phyloP scores from a whole-genome alignment of 2,888 invertebrate species.

The Erpobdella octoculata region DNA sequence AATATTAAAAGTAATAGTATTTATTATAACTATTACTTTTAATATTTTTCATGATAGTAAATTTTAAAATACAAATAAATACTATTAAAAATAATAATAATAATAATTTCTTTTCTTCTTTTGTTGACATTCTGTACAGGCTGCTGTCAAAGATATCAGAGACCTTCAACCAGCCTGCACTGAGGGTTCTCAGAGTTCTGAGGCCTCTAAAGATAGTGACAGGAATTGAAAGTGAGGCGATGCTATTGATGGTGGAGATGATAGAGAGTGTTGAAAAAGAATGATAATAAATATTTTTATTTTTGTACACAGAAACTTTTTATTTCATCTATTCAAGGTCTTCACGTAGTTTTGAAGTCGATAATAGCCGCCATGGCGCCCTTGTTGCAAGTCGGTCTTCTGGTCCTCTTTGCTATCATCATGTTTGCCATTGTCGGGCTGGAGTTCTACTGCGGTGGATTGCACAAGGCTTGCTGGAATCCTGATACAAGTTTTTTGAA shows the following conservation, averaged over 20 bases:
- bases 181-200: constrained; percentile 97
- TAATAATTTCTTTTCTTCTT: constrained; percentile 21
- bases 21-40: neutral
- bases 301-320: no score
- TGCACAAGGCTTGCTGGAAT: constrained; percentile 83
- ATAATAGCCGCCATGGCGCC: constrained; percentile 99
- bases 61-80: no score
- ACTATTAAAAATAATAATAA: no score
- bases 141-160: constrained; percentile 34
- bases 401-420: constrained; percentile 99
- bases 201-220: constrained; percentile 99
- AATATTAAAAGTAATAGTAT: no score
- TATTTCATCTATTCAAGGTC: constrained; percentile 69
- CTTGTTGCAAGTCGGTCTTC: constrained; percentile 94
- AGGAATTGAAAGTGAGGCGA: constrained; percentile 94
- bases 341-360: constrained; percentile 99
- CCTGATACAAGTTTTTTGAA: constrained; percentile 29
- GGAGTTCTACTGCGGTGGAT: constrained; percentile 97
- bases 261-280: no score
- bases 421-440: constrained; percentile 99
- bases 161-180: constrained; percentile 87
- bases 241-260: no score
- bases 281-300: no score
- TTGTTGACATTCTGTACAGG: constrained; percentile 56
- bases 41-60: neutral